A percentile compares a stretch with the other conserved stretches of the same genome.
phyloP scores from a whole-genome alignment of 2,113 vertebrate genomes.

The Tyrannus savana region DNA sequence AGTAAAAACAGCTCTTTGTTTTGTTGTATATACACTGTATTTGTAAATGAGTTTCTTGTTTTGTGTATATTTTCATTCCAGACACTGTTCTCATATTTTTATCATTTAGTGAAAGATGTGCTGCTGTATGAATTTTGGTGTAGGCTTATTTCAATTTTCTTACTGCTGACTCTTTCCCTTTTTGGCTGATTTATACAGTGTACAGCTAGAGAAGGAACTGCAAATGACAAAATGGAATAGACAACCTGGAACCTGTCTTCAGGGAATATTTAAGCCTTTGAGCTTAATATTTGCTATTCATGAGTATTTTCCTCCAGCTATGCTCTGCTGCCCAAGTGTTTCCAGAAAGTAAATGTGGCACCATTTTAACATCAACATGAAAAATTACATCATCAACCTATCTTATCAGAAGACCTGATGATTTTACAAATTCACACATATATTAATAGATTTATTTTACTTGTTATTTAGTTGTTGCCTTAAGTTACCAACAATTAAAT shows the following conservation, averaged over 20 bases:
- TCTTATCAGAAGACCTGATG: not conserved
- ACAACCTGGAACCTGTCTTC: conserved; percentile 21
- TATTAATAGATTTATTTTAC: not conserved
- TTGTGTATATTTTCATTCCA: not conserved
- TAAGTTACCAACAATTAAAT: not conserved
- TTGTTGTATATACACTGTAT: not conserved
- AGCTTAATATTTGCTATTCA: conserved; percentile 27
- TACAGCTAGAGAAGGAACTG: not conserved
- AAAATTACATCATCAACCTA: not conserved
- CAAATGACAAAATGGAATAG: conserved; percentile 25
- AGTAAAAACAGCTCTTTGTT: not conserved
- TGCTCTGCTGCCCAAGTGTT: not conserved
- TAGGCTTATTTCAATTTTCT: not conserved
- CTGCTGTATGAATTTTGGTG: not conserved
- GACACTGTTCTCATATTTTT: not conserved
- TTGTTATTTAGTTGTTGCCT: not conserved
- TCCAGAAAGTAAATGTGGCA: not conserved
- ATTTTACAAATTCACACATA: not conserved
- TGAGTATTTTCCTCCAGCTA: not conserved
- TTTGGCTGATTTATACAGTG: conserved; percentile 2
- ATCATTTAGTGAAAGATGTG: not conserved
- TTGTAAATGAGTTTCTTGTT: not conserved
- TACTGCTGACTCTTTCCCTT: not conserved
- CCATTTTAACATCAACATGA: not conserved
- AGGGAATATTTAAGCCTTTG: not conserved